Evolutionary conservation across 2,888 invertebrate species (phyloP).

Genomic region (Melipona beecheii): DNA sequence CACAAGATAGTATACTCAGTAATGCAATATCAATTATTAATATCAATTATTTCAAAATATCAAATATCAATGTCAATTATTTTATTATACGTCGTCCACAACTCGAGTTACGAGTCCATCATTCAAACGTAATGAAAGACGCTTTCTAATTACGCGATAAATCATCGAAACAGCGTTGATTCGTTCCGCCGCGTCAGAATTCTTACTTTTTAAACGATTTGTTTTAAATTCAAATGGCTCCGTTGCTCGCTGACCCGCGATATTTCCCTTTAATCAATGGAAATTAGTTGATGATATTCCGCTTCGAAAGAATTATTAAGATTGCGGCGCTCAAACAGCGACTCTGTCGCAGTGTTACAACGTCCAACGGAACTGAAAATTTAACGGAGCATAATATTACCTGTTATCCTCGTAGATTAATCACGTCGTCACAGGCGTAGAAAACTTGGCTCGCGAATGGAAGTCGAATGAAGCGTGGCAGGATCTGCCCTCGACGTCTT

Average conservation of each 20-base stretch:
- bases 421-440: neutral
- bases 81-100: no score
- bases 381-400: conserved; percentile 18
- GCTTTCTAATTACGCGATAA: no score
- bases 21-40: no score
- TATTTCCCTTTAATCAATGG: conserved; percentile 25
- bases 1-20: no score
- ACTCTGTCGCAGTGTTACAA: neutral
- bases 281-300: conserved; percentile 24
- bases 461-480: neutral
- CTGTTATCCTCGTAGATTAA: conserved; percentile 19
- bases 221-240: neutral
- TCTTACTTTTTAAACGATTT: neutral
- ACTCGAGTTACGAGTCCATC: no score
- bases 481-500: conserved; percentile 2
- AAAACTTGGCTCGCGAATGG: neutral
- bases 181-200: neutral
- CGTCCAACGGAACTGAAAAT: neutral
- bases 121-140: no score
- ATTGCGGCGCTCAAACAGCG: neutral
- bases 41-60: no score
- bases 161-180: no score
- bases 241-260: neutral
- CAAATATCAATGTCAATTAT: no score
- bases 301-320: neutral